phyloP scores from a whole-genome alignment of 2,888 invertebrate genomes.

The Scaeva pyrastri region DNA sequence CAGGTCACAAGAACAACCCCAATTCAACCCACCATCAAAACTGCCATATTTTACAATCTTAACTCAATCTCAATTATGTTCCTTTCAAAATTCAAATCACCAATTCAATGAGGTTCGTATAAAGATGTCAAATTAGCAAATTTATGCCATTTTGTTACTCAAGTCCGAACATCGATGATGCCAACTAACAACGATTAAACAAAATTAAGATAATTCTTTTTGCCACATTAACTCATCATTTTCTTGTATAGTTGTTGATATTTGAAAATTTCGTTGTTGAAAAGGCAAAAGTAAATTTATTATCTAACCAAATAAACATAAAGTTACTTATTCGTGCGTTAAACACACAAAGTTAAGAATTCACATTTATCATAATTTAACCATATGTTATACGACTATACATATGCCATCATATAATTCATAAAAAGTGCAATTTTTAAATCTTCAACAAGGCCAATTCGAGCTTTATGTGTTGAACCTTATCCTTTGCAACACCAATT shows the following conservation, averaged over 20 bases:
- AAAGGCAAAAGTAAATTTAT: conserved; percentile 16
- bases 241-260: conserved; percentile 33
- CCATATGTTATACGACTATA: neutral
- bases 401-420: conserved; percentile 24
- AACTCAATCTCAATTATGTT: neutral
- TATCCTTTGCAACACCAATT: conserved; percentile 69
- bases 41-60: neutral
- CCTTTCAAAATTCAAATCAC: conserved; percentile 1
- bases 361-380: conserved; percentile 18
- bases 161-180: neutral
- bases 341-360: conserved; percentile 11
- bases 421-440: conserved; percentile 15
- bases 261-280: conserved; percentile 18
- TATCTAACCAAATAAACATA: neutral
- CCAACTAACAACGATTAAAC: neutral
- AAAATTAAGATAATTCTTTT: conserved; percentile 31
- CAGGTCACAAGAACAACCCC: conserved; percentile 5
- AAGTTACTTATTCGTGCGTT: neutral
- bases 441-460: conserved; percentile 24
- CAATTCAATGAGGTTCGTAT: neutral
- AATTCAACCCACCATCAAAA: neutral
- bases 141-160: conserved; percentile 10
- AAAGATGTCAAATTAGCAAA: neutral
- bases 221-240: conserved; percentile 32
- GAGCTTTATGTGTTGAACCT: conserved; percentile 48